Evolutionary conservation across 2,113 vertebrate species (phyloP).

Genomic region (Pangasianodon gigas): DNA sequence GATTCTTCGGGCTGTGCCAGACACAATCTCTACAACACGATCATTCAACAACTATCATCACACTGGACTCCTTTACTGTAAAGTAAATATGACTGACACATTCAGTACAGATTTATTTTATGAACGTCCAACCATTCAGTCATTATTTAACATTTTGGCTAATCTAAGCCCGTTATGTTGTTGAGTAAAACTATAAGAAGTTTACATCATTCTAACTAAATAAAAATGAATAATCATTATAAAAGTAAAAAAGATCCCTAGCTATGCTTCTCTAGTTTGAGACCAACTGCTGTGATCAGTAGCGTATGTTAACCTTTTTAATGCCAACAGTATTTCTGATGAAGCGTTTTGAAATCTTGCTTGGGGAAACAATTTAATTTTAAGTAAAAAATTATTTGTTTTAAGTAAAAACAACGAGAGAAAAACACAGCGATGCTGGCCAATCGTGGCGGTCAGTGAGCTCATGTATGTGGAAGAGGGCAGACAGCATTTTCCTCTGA

Average conservation of each 20-base stretch:
- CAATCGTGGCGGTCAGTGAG: neutral
- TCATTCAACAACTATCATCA: slow-evolving; percentile 4
- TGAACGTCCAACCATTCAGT: neutral
- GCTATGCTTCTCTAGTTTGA: neutral
- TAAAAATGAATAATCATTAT: neutral
- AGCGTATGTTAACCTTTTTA: no score
- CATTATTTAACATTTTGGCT: neutral
- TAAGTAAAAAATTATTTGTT: neutral
- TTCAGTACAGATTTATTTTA: neutral
- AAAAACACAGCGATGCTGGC: neutral
- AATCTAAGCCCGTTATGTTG: neutral
- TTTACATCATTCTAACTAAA: neutral
- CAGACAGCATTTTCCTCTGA: no score
- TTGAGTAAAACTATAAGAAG: neutral
- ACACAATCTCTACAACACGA: slow-evolving; percentile 24
- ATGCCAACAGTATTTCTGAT: no score
- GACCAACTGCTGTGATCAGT: neutral
- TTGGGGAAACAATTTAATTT: neutral
- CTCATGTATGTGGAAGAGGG: neutral
- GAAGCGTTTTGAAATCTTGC: neutral
- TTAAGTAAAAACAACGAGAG: neutral
- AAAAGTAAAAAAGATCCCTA: neutral
- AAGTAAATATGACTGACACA: neutral
- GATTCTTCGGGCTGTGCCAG: slow-evolving; percentile 25
- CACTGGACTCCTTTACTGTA: neutral